Evolutionary conservation across 2,113 vertebrate genomes (phyloP).

Genomic region (Pandion haliaetus): DNA sequence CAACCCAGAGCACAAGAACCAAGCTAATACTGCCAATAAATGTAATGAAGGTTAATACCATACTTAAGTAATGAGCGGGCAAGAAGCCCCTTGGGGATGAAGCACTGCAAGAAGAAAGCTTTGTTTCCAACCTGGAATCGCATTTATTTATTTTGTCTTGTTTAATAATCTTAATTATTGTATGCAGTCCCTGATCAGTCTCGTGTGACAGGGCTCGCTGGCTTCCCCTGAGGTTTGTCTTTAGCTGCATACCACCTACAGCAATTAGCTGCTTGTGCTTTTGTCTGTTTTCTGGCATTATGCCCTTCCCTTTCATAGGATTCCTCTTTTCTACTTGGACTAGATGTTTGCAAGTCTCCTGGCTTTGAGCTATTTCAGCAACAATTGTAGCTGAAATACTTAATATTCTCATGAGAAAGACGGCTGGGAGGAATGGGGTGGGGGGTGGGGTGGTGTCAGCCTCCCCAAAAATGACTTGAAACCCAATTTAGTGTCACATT

Average conservation of each 20-base stretch:
- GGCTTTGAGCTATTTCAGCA: constrained; percentile 66
- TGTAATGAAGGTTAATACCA: not conserved
- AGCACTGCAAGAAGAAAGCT: not conserved
- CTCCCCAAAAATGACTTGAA: constrained; percentile 59
- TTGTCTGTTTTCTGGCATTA: constrained; percentile 46
- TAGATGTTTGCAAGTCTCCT: constrained; percentile 58
- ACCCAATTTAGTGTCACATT: constrained; percentile 51
- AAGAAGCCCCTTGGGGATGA: not conserved
- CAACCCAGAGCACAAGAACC: not conserved
- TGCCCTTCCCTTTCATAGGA: constrained; percentile 57
- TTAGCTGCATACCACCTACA: constrained; percentile 29
- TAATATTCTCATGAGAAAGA: constrained; percentile 67
- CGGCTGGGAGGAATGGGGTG: not conserved
- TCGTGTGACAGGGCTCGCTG: not conserved
- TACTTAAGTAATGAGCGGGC: not conserved
- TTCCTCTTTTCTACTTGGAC: constrained; percentile 47
- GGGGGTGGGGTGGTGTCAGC: not conserved
- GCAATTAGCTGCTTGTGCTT: constrained; percentile 66
- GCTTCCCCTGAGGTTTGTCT: not conserved
- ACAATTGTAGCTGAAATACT: constrained; percentile 64
- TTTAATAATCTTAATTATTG: constrained; percentile 43
- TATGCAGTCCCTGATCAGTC: not conserved
- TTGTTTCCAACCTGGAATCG: not conserved
- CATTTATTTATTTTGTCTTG: constrained; percentile 12
- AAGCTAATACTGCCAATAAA: not conserved